These are phyloP conservation scores for Callyntrura sp. DNA, from an alignment of 2,888 invertebrate genomes.

Conservation along the genomic window DNA sequence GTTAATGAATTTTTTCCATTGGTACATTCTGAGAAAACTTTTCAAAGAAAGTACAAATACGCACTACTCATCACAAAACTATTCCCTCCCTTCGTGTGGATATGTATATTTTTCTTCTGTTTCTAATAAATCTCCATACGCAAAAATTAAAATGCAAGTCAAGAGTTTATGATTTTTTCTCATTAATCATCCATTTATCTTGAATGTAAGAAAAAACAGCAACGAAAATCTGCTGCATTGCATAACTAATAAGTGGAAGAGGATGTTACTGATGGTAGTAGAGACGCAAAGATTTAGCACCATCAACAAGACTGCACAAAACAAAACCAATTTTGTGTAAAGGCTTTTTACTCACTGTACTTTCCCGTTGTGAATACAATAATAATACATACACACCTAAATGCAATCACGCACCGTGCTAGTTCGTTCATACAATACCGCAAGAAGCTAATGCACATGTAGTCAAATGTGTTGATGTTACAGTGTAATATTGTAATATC, in stretches of 20 bases:
- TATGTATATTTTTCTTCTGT: not conserved
- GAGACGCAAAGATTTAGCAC: not conserved
- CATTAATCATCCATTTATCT: slow-evolving; percentile 43
- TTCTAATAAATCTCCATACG: slow-evolving; percentile 17
- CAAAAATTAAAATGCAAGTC: slow-evolving; percentile 30
- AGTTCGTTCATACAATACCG: not conserved
- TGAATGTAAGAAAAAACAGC: slow-evolving; percentile 7
- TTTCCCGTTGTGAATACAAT: not conserved
- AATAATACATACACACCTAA: not conserved
- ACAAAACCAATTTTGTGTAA: not conserved
- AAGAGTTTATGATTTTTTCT: slow-evolving; percentile 1
- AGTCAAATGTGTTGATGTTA: not conserved
- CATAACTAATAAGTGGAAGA: not conserved
- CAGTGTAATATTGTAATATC: no score
- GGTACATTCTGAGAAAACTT: not conserved
- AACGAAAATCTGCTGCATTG: not conserved
- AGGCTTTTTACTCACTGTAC: no score
- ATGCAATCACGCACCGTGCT: not conserved
- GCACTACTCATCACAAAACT: not conserved
- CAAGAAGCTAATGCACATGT: not conserved
- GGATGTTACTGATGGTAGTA: not conserved
- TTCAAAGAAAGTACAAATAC: not conserved
- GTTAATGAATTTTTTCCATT: slow-evolving; percentile 3
- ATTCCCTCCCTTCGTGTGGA: not conserved
- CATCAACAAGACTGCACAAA: not conserved